Conservation (phyloP, 2,113 vertebrate species). For the Emydocephalus ijimae region DNA sequence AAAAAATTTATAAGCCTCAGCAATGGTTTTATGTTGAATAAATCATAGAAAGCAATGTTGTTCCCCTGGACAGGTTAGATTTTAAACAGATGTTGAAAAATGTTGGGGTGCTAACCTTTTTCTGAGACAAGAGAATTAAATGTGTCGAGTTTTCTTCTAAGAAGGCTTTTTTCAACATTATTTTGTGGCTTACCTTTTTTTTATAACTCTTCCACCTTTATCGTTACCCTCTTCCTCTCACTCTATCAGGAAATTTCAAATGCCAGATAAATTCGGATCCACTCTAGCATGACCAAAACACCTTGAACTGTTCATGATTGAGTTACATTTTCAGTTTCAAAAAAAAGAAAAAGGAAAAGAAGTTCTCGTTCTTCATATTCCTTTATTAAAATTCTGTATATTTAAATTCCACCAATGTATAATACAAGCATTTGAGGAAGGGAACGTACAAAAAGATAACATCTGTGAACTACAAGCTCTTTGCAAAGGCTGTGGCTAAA, state of each 20-base stretch:
- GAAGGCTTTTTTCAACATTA: not conserved
- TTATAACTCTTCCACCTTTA: not conserved
- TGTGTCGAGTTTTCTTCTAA: not conserved
- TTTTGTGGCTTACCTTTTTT: not conserved
- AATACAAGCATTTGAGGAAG: not conserved
- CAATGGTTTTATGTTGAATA: not conserved
- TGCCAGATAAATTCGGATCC: not conserved
- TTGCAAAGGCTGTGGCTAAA: conserved; percentile 31
- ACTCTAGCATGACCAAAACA: not conserved
- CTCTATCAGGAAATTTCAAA: not conserved
- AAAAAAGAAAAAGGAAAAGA: not conserved
- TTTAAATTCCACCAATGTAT: not conserved
- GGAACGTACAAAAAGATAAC: not conserved
- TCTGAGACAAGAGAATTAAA: not conserved
- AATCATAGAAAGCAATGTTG: not conserved
- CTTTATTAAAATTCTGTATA: not conserved
- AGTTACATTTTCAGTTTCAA: not conserved
- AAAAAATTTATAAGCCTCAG: not conserved
- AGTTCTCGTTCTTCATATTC: not conserved
- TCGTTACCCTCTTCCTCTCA: not conserved
- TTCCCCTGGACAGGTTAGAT: not conserved
- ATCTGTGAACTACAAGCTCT: conserved; percentile 15
- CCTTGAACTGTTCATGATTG: fast-evolving
- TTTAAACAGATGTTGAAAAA: not conserved
- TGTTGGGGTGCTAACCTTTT: not conserved